A percentile compares a stretch with the other conserved stretches of the same genome.
Evolutionary conservation across 1,140 invertebrate genomes (phyloP).

Genomic region (Trichonephila clavipes): DNA sequence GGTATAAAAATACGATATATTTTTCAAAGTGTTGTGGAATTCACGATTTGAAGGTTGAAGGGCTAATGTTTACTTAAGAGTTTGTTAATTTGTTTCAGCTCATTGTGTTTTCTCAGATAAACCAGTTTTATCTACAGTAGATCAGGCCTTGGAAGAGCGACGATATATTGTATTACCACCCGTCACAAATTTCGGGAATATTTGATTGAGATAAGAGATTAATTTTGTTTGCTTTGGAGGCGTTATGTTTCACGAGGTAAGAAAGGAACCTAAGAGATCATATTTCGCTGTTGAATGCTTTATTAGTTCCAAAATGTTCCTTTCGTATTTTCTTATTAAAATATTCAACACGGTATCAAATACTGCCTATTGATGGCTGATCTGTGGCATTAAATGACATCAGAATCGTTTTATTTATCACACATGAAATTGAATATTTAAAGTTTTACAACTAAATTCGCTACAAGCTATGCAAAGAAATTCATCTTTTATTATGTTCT

Average conservation of each 20-base stretch:
- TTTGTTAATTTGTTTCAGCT: slow-evolving; percentile 27
- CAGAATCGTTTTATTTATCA: no score
- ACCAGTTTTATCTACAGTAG: not conserved
- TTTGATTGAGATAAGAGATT: not conserved
- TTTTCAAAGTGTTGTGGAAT: not conserved
- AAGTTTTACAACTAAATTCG: no score
- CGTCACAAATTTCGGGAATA: not conserved
- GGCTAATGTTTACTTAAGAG: slow-evolving; percentile 1
- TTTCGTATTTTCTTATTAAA: not conserved
- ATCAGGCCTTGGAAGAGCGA: not conserved
- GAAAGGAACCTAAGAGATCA: not conserved
- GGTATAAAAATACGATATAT: no score
- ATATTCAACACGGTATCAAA: not conserved
- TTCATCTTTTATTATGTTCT: no score
- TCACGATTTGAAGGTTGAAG: not conserved
- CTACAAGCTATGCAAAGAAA: no score
- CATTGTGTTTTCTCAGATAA: not conserved
- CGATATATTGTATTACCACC: not conserved
- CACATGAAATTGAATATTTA: no score
- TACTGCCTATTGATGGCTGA: not conserved
- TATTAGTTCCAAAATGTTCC: not conserved
- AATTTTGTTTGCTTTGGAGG: slow-evolving; percentile 2
- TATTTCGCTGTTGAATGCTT: not conserved
- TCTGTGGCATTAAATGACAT: no score
- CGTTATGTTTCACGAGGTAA: not conserved